These are phyloP conservation scores for Trachythela sp. DNA, from an alignment of 64 coral and sea anemone species.

Conservation along the genomic window DNA sequence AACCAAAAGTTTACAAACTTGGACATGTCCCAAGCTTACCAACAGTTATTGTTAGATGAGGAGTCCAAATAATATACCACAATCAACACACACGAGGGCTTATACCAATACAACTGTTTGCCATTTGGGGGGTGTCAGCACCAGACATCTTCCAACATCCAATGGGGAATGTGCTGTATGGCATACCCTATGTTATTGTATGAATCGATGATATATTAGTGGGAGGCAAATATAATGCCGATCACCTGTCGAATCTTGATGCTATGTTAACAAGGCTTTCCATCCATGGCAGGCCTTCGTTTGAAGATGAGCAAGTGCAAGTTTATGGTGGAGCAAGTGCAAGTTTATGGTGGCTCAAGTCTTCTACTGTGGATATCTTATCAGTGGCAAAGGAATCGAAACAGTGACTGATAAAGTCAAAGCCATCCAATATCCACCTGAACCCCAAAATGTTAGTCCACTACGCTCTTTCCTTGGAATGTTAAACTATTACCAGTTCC, in stretches of 20 bases:
- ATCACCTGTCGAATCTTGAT: not conserved
- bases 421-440: constrained; percentile 26
- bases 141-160: constrained; percentile 40
- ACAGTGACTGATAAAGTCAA: constrained; percentile 27
- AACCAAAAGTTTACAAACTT: not conserved
- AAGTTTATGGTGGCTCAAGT: no score
- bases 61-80: constrained; percentile 13
- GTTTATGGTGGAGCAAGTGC: not conserved
- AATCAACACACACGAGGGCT: constrained; percentile 34
- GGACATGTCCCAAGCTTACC: no score
- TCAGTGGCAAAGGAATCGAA: constrained; percentile 31
- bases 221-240: not conserved
- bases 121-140: not conserved
- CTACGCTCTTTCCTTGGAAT: constrained; percentile 34
- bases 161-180: not conserved
- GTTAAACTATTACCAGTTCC: no score
- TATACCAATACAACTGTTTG: constrained; percentile 20
- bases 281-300: not conserved
- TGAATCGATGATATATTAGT: not conserved
- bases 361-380: not conserved
- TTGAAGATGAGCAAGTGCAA: not conserved
- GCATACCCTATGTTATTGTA: not conserved
- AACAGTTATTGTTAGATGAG: constrained; percentile 19
- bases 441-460: constrained; percentile 19
- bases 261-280: not conserved